phyloP scores from a whole-genome alignment of 2,113 vertebrate genomes.

The Felis catus region F.catus_Fca126_mat1.0 CM031419.1:88716501-88717000 shows the following conservation, averaged over 20 bases:
- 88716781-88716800: not conserved
- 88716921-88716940: conserved; percentile 44
- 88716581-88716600: not conserved
- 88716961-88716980: conserved; percentile 42
- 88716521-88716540: not conserved
- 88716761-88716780: not conserved
- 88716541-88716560: not conserved
- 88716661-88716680: not conserved
- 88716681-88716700: not conserved
- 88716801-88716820: conserved; percentile 9
- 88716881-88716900: conserved; percentile 22
- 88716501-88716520: not conserved
- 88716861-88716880: conserved; percentile 42
- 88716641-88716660: not conserved
- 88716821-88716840: conserved; percentile 40
- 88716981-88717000: conserved; percentile 1
- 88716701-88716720: not conserved
- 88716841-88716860: not conserved
- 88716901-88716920: conserved; percentile 30
- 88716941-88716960: conserved; percentile 47
- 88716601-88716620: not conserved
- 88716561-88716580: not conserved
- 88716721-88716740: not conserved
- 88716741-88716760: not conserved
- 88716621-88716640: not conserved